phyloP scores from a whole-genome alignment of 2,113 vertebrate species.

The Athene noctua region DNA sequence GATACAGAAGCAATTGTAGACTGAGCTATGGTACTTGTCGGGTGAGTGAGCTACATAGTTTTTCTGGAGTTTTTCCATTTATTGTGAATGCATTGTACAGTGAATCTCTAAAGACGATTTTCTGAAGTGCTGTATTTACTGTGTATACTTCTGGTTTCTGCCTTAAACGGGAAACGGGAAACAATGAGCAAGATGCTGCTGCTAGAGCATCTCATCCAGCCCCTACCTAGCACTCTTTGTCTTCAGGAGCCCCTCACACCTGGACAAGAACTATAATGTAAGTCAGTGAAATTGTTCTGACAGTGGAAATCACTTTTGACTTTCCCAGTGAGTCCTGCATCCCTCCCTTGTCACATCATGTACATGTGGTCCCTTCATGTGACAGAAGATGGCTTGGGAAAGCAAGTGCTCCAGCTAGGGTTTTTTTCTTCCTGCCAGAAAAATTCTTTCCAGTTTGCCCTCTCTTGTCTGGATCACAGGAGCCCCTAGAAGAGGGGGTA shows the following conservation, averaged over 20 bases:
- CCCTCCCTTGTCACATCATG: neutral
- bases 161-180: neutral
- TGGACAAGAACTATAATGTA: neutral
- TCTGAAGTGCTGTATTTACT: neutral
- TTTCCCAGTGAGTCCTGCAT: neutral
- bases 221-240: neutral
- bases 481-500: neutral
- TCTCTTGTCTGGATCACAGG: constrained; percentile 11
- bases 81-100: neutral
- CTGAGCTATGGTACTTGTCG: neutral
- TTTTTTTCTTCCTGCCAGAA: constrained; percentile 21
- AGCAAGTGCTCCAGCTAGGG: neutral
- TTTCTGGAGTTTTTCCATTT: neutral
- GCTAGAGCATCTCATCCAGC: neutral
- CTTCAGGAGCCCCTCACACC: neutral
- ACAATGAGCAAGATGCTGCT: neutral
- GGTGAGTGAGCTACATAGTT: neutral
- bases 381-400: constrained; percentile 11
- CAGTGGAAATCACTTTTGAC: neutral
- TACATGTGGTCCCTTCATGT: neutral
- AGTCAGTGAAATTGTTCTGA: neutral
- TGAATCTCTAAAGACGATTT: neutral
- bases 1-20: neutral
- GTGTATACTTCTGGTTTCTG: neutral
- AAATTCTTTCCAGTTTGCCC: constrained; percentile 26